Evolutionary conservation across 2,888 invertebrate species (phyloP), one percentile per base, ranked within the genome.

Genomic region (Notocelia uddmanniana): DNA sequence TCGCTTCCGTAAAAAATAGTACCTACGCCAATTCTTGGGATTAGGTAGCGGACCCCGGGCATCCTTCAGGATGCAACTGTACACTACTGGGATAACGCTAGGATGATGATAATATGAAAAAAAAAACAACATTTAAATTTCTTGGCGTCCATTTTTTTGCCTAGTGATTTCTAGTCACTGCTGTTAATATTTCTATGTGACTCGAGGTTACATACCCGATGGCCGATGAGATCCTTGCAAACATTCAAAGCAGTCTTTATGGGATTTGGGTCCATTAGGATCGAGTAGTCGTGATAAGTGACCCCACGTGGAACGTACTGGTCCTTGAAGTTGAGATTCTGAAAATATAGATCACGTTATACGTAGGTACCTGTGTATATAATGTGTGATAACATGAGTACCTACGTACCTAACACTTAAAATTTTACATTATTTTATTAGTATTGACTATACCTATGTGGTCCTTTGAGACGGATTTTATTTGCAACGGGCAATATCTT

Each of bases 211-310:
- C 95, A 94, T 89, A 97, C 97, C 86, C 97, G 94, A 82, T 96
- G 95, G 34, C 97, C 96, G 78, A 99, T 98, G 26, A 99, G 94
- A 83, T 97, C 96, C 83, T 98, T 97, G 91, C 99, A 99, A 54
- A 99, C 98, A 83, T 97, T 98, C 69, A 98, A 94, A 0, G 99
- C 99, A 0, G 98, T 99, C 81, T 97, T 96, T 76, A 99, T 99
- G 0, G 99, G 99, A 92, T 99, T 99, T 52, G 97, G 96, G 84
- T 98, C 98, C 97, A 99, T 98, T 72, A 97, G 95, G 81, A 98
- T 98, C 8, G 98, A 97, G 76, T 97, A 97, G 77, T 97, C 97
- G 83, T 97, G 97, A 81, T 98, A 98, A 0, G 97, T 97, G 9
- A 98, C 96, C 66, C 97, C 97, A 76, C 96, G 95, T 2, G 97